A percentile compares a stretch with the other conserved stretches of the same genome.
Evolutionary conservation across 2,113 vertebrate species (phyloP).

Genomic region (Ameiurus melas): DNA sequence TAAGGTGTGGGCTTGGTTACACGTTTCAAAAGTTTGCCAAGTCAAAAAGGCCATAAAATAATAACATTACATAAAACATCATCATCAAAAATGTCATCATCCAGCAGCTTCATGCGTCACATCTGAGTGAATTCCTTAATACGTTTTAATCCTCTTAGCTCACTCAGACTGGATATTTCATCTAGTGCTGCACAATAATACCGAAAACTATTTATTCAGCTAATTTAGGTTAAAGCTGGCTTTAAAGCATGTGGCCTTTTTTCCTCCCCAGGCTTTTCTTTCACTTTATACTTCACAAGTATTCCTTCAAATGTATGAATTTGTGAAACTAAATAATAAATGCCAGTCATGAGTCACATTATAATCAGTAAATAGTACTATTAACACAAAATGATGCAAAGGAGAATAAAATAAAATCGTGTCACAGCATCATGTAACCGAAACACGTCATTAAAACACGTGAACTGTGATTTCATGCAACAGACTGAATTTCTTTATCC

Average conservation of each 20-base stretch:
- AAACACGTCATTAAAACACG: not conserved
- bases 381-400: not conserved
- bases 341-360: not conserved
- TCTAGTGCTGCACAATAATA: not conserved
- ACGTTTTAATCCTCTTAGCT: not conserved
- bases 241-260: not conserved
- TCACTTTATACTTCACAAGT: not conserved
- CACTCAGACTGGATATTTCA: not conserved
- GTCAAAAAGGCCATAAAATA: not conserved
- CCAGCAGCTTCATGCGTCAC: not conserved
- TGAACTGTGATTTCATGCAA: not conserved
- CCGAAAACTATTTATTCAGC: not conserved
- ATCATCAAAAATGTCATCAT: not conserved
- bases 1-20: not conserved
- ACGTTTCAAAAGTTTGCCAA: not conserved
- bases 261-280: not conserved
- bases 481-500: not conserved
- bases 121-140: not conserved
- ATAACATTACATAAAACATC: not conserved
- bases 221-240: not conserved
- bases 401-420: not conserved
- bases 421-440: not conserved
- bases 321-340: not conserved
- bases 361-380: not conserved
- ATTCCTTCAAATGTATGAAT: not conserved